Evolutionary conservation across 2,113 vertebrate species (phyloP), one percentile per base, ranked within the genome.

Genomic region (Corythornis vintsioides): DNA sequence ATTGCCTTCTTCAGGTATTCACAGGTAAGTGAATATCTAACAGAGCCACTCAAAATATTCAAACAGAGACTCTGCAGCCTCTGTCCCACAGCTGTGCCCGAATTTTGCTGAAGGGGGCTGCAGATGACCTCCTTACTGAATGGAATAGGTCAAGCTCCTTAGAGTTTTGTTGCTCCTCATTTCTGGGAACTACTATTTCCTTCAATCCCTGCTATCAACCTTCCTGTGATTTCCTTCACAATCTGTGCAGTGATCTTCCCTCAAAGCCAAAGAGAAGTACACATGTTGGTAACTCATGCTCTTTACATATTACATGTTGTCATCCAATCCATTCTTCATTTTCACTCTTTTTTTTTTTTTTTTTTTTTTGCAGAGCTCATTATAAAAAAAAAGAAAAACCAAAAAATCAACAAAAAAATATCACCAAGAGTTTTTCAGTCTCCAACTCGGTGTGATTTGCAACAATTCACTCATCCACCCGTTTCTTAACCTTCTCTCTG

Each of bases 91-190:
- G 4, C 11, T 66, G 47, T 57, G 17, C 22, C 61, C 45, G 43
- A 0, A 25, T 59, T 81, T 65, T 82, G 57, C 13, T 66, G 50
- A n/a, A 29, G 3, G 2, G 9, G 5, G 55, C 35, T 77, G 56
- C 50, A 6, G 6, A 43, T 0, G 0, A 43, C 22, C 10, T 73
- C 21, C 56, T 60, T 3, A 2, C 13, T 66, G 21, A 35, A 28
- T 57, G 33, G 9, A 69, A 18, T 4, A 26, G 35, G 33, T 70
- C 20, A 73, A 63, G 21, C 13, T 93, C 50, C 9, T 87, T 22
- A 2, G 14, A 57, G 35, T 77, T 81, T n/a, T 64, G 60, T 18
- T 15, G 1, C 17, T 33, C 9, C 19, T 70, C 9, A 13, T 65
- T 87, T 60, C 21, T 69, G 28, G 21, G 24, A 76, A 11, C 24